Evolutionary conservation across 64 coral and sea anemone genomes (phyloP).

Genomic region (Stylophora pistillata): DNA sequence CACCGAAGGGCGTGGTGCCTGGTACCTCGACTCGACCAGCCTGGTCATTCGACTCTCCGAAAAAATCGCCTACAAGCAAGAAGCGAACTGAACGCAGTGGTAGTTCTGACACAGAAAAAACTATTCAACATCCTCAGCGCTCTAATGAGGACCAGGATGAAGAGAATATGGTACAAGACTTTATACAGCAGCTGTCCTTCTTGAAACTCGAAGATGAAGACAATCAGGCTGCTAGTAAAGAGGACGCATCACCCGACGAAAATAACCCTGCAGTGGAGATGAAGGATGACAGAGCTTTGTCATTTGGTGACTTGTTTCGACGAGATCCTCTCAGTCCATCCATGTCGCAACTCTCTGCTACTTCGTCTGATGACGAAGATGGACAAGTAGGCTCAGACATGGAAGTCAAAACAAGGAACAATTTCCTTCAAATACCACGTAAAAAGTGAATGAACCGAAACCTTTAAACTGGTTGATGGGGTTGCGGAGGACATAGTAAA

Average conservation of each 20-base stretch:
- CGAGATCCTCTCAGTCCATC: neutral
- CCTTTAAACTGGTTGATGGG: too few species aligned
- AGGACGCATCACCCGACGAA: neutral
- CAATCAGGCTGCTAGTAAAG: neutral
- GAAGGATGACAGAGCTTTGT: neutral
- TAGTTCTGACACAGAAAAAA: neutral
- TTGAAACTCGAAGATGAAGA: constrained; percentile 2
- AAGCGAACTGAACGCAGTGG: neutral
- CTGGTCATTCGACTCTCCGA: neutral
- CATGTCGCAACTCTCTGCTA: neutral
- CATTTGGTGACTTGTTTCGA: constrained; percentile 58
- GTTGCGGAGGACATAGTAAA: too few species aligned
- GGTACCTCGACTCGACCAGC: neutral
- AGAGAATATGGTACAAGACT: constrained; percentile 22
- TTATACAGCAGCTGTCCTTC: constrained; percentile 31
- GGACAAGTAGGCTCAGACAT: neutral
- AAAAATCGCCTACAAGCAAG: neutral
- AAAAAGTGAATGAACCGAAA: neutral
- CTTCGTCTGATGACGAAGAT: constrained; percentile 20
- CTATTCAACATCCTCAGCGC: neutral
- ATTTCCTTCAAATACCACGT: constrained; percentile 9
- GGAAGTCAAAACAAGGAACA: neutral
- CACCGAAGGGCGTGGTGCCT: neutral
- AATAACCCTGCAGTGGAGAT: neutral
- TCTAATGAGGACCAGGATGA: neutral